Percentiles rank a stretch among this genome's conserved stretches.
Conservation (phyloP, 1,140 invertebrate genomes). For the Drosophila suzukii region DNA sequence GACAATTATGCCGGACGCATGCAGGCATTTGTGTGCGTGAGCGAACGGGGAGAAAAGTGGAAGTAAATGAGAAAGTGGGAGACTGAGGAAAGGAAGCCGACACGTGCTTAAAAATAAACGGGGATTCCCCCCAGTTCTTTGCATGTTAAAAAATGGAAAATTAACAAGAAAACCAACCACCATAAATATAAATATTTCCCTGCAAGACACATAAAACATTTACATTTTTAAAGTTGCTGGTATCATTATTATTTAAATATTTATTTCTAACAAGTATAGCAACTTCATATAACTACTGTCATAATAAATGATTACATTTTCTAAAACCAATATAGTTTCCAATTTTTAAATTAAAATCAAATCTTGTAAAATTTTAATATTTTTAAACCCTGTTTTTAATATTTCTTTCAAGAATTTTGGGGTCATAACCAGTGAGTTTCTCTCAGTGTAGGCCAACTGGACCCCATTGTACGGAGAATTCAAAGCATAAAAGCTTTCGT, state of each 20-base stretch:
- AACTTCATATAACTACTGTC: too few species aligned
- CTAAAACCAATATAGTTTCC: too few species aligned
- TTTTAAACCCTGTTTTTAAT: not conserved
- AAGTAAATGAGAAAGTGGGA: not conserved
- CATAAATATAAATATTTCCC: slow-evolving; percentile 27
- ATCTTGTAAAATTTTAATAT: not conserved
- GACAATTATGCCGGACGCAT: slow-evolving; percentile 70
- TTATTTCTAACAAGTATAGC: too few species aligned
- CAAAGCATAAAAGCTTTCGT: slow-evolving; percentile 77
- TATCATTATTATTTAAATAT: too few species aligned
- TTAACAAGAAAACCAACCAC: slow-evolving; percentile 67
- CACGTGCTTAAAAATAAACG: slow-evolving; percentile 71
- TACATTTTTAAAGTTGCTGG: not conserved
- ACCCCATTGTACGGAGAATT: slow-evolving; percentile 47
- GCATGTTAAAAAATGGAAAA: slow-evolving; percentile 53
- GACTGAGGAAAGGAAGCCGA: slow-evolving; percentile 19
- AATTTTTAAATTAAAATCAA: too few species aligned
- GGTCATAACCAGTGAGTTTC: not conserved
- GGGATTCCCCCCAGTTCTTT: slow-evolving; percentile 40
- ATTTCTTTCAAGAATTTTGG: too few species aligned
- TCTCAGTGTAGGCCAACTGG: slow-evolving; percentile 43
- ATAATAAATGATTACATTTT: too few species aligned
- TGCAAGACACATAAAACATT: slow-evolving; percentile 14
- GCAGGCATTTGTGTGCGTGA: slow-evolving; percentile 29
- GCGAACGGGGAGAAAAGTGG: slow-evolving; percentile 1